Percentiles rank a stretch among this genome's conserved stretches.
These are phyloP conservation scores for Microcebus lehilahytsara DNA, from an alignment of 2,113 vertebrate genomes.

Conservation along the genomic window DNA sequence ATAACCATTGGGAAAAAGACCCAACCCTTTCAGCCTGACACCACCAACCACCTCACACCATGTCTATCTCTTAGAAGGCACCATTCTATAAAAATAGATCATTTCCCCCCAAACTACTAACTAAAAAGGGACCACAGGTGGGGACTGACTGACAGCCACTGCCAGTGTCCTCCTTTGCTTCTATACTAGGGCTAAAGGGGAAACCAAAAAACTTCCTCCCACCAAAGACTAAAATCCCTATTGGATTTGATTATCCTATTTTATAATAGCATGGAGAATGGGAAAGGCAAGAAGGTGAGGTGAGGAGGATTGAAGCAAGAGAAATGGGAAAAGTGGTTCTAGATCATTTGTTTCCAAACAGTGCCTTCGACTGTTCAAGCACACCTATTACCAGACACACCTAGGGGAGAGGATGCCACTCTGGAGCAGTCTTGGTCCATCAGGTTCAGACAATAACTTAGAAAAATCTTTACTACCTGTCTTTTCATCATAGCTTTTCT, in stretches of 20 bases:
- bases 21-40: background rate
- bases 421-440: background rate
- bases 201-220: background rate
- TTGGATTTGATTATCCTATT: background rate
- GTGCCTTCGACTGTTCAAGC: no score
- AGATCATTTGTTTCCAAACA: background rate
- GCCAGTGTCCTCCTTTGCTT: background rate
- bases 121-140: background rate
- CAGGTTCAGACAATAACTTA: background rate
- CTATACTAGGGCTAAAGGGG: background rate
- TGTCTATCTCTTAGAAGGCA: background rate
- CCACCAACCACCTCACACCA: background rate
- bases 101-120: background rate
- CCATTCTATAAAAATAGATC: background rate
- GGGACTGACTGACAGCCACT: no score
- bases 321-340: background rate
- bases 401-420: fast-evolving
- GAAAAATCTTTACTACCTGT: background rate
- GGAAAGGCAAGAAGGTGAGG: background rate
- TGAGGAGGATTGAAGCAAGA: background rate
- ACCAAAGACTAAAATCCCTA: background rate
- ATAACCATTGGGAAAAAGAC: background rate
- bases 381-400: no score
- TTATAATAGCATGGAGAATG: background rate
- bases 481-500: background rate